phyloP scores from a whole-genome alignment of 2,113 vertebrate genomes.

The Gopherus flavomarginatus region DNA sequence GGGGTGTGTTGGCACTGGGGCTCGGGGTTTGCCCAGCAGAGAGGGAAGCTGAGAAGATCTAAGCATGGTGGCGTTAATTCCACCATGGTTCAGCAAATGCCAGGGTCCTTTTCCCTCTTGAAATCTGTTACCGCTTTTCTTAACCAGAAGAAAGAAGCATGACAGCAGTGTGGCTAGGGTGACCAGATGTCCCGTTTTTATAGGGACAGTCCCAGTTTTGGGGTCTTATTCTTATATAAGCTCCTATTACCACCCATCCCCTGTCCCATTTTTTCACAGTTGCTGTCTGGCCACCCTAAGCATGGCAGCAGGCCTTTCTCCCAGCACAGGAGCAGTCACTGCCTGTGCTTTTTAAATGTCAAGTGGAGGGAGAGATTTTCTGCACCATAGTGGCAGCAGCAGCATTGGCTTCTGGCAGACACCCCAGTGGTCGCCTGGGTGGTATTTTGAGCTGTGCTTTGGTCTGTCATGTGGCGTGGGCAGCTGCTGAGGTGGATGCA shows the following conservation, averaged over 20 bases:
- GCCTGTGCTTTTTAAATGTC: neutral
- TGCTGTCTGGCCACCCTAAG: too few relatives aligned
- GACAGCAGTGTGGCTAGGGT: too few relatives aligned
- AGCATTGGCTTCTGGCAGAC: neutral
- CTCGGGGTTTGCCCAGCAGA: neutral
- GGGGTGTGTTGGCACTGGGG: neutral
- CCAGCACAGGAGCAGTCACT: neutral
- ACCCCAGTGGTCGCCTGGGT: neutral
- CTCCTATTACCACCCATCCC: too few relatives aligned
- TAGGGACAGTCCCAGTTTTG: too few relatives aligned
- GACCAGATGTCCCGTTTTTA: too few relatives aligned
- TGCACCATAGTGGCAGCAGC: neutral
- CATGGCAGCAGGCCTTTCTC: neutral
- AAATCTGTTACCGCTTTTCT: neutral
- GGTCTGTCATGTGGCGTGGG: neutral
- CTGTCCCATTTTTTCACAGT: too few relatives aligned
- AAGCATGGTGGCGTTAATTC: neutral
- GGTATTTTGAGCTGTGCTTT: neutral
- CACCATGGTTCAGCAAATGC: neutral
- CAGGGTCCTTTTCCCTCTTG: neutral
- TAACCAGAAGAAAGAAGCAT: neutral
- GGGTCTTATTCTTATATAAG: too few relatives aligned
- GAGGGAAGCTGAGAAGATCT: neutral
- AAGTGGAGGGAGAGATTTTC: neutral
- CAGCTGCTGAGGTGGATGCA: neutral